phyloP scores from a whole-genome alignment of 2,113 vertebrate species.

The Arizona elegans region DNA sequence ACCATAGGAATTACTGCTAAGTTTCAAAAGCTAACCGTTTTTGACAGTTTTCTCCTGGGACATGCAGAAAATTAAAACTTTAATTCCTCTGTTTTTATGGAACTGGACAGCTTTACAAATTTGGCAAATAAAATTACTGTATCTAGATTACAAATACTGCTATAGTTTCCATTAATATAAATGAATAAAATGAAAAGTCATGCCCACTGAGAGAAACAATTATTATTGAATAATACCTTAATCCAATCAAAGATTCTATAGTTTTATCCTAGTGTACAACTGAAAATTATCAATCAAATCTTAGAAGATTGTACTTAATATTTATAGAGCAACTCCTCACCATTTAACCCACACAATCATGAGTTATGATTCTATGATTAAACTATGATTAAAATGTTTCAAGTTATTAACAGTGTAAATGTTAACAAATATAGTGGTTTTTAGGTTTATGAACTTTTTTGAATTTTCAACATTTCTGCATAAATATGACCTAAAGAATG shows the following conservation, averaged over 20 bases:
- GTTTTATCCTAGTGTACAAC: neutral
- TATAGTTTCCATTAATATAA: constrained; percentile 42
- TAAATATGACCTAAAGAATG: neutral
- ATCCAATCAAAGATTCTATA: neutral
- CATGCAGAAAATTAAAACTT: constrained; percentile 51
- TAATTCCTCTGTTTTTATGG: neutral
- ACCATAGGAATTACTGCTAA: constrained; percentile 64
- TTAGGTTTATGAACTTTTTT: neutral
- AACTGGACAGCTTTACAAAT: neutral
- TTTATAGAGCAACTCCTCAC: neutral
- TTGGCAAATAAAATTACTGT: neutral
- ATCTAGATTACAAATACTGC: neutral
- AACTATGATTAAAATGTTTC: neutral
- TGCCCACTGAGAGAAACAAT: neutral
- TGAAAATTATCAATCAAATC: neutral
- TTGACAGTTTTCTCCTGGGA: constrained; percentile 37
- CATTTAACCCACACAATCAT: neutral
- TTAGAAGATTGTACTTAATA: neutral
- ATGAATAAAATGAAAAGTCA: neutral
- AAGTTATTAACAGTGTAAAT: neutral
- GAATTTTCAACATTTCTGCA: neutral
- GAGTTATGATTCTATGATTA: neutral
- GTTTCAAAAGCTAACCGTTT: constrained; percentile 55
- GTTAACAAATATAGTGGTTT: neutral
- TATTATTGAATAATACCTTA: neutral